Conservation (phyloP, 1,140 invertebrate species). For the Lucilia sericata region DNA sequence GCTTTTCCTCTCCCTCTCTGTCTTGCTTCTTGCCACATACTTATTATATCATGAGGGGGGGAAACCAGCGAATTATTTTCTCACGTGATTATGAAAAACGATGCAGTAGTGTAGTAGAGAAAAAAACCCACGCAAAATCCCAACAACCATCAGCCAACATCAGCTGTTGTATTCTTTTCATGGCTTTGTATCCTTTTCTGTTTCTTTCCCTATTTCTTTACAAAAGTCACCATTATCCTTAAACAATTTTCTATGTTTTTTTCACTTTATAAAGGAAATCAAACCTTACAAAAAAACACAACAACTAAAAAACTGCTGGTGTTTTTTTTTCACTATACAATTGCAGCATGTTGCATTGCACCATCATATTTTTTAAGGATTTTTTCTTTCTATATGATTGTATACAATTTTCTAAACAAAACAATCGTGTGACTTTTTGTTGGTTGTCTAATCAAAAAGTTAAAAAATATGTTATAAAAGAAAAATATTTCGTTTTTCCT, state of each 20-base stretch:
- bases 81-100: slow-evolving; percentile 7
- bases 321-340: neutral
- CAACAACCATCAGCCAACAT: neutral
- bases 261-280: neutral
- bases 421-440: slow-evolving; percentile 20
- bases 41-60: neutral
- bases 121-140: slow-evolving; percentile 8
- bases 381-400: neutral
- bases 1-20: neutral
- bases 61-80: neutral
- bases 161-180: neutral
- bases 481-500: neutral
- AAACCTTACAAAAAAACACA: neutral
- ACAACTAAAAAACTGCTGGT: neutral
- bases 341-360: slow-evolving; percentile 15
- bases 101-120: neutral
- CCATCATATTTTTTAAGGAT: slow-evolving; percentile 3
- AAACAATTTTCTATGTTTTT: neutral
- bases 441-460: neutral
- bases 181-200: neutral
- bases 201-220: neutral
- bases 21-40: neutral
- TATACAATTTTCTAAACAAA: too few species aligned
- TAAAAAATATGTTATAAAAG: neutral
- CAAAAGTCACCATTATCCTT: neutral